Evolutionary conservation across 1,140 invertebrate genomes (phyloP).

Genomic region (Penaeus japonicus): DNA sequence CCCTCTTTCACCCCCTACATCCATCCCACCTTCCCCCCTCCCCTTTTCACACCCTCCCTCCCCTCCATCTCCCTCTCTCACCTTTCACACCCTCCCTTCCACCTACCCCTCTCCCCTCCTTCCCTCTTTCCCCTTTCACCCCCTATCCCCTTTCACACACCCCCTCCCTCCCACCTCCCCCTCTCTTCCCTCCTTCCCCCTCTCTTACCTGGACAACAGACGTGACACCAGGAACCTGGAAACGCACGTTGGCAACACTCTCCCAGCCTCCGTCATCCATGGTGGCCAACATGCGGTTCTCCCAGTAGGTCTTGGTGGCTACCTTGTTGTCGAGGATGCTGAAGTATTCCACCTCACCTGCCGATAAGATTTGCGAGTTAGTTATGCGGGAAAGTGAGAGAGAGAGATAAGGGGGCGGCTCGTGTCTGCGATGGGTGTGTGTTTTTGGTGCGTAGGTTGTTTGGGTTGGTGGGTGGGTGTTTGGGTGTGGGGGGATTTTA

Average conservation of each 20-base stretch:
- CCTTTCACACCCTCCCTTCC: neutral
- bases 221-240: slow-evolving; percentile 11
- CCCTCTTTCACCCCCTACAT: neutral
- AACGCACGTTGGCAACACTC: slow-evolving; percentile 48
- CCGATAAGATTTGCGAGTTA: too few relatives aligned
- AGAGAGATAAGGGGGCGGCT: too few relatives aligned
- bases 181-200: neutral
- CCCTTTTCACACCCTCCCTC: neutral
- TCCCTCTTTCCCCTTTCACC: neutral
- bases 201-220: neutral
- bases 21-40: neutral
- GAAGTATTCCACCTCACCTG: slow-evolving; percentile 48
- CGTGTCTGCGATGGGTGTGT: too few relatives aligned
- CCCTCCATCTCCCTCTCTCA: neutral
- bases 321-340: slow-evolving; percentile 51
- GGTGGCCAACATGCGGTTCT: slow-evolving; percentile 45
- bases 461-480: too few relatives aligned
- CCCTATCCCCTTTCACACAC: neutral
- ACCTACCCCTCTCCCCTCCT: neutral
- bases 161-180: neutral
- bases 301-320: slow-evolving; percentile 52
- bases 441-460: too few relatives aligned
- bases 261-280: slow-evolving; percentile 52
- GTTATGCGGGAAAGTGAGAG: too few relatives aligned
- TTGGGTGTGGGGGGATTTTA: too few relatives aligned